A percentile compares a stretch with the other conserved stretches of the same genome.
Conservation (phyloP, 2,113 vertebrate genomes). For the Pipra filicauda region DNA sequence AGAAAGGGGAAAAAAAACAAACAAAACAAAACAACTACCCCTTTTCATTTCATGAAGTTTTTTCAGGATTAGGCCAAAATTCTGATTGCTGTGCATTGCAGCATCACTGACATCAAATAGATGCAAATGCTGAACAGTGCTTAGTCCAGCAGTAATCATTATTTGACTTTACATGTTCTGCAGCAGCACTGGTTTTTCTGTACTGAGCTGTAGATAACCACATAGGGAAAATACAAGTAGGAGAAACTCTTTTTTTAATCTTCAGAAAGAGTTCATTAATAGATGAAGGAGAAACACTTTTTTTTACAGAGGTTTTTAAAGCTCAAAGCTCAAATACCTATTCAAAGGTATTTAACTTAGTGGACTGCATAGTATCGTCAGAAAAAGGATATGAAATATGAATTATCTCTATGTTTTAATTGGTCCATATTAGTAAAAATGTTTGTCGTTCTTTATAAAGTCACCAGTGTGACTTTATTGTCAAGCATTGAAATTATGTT, state of each 20-base stretch:
- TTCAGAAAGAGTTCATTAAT: not conserved
- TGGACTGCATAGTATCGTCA: not conserved
- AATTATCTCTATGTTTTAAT: not conserved
- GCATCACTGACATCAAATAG: not conserved
- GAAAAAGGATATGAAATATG: not conserved
- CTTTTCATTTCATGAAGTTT: not conserved
- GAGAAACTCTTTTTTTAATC: not conserved
- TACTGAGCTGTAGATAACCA: not conserved
- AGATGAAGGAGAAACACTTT: not conserved
- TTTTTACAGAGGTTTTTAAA: not conserved
- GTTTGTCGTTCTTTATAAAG: fast-evolving
- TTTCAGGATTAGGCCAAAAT: not conserved
- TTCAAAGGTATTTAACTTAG: not conserved
- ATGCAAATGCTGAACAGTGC: not conserved
- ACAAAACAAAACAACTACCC: too few relatives aligned
- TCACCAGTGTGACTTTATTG: not conserved
- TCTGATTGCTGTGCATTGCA: not conserved
- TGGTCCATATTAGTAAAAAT: not conserved
- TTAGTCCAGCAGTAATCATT: not conserved
- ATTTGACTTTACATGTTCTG: not conserved
- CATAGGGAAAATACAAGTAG: not conserved
- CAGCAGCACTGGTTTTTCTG: not conserved
- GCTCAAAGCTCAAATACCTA: too few relatives aligned
- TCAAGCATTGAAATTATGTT: not conserved
- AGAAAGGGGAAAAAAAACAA: not conserved